Percentiles rank a stretch among this genome's conserved stretches.
Evolutionary conservation across 2,113 vertebrate genomes (phyloP).

Genomic region (Glaucidium brasilianum): DNA sequence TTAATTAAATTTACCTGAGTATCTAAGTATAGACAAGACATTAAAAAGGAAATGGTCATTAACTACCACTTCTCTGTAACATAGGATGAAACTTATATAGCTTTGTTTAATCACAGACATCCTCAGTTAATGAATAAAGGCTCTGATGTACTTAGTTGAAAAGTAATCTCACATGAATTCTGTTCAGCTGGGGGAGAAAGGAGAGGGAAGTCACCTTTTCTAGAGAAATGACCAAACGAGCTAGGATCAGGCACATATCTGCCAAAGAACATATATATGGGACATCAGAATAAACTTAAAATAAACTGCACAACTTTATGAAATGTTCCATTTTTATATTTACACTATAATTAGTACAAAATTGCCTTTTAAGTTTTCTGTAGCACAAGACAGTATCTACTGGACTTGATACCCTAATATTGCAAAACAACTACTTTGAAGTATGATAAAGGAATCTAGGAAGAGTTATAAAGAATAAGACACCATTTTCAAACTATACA

Average conservation of each 20-base stretch:
- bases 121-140: background rate
- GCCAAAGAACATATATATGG: background rate
- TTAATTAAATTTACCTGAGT: slow-evolving; percentile 52
- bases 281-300: slow-evolving; percentile 30
- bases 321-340: slow-evolving; percentile 58
- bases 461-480: slow-evolving; percentile 56
- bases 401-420: slow-evolving; percentile 14
- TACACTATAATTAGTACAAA: slow-evolving; percentile 62
- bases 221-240: background rate
- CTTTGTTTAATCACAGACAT: background rate
- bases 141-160: slow-evolving; percentile 2
- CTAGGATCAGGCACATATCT: slow-evolving; percentile 19
- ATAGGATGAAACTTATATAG: background rate
- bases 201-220: background rate
- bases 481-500: slow-evolving; percentile 55
- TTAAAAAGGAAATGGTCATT: background rate
- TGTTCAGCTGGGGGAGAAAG: background rate
- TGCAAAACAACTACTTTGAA: slow-evolving; percentile 36
- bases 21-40: slow-evolving; percentile 21
- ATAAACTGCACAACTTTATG: slow-evolving; percentile 44
- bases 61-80: slow-evolving; percentile 5
- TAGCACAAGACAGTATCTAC: slow-evolving; percentile 55
- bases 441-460: slow-evolving; percentile 43
- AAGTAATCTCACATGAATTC: background rate
- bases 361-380: slow-evolving; percentile 46